Percentiles rank a stretch among this genome's conserved stretches.
These are phyloP conservation scores for Adineta ricciae DNA, from an alignment of 2,888 invertebrate species.

Conservation along the genomic window DNA sequence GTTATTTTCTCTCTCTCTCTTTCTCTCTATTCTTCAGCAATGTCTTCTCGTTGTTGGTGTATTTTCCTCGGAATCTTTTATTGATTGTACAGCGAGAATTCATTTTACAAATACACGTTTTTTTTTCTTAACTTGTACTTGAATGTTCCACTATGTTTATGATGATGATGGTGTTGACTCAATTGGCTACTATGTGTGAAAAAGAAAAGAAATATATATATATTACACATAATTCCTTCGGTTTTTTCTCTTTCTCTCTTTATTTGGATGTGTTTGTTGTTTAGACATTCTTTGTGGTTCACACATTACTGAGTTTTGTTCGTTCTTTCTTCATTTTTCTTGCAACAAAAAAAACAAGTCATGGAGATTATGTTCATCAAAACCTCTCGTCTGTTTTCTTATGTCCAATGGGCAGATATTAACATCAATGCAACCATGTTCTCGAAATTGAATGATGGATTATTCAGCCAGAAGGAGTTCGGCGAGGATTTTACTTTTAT, in stretches of 20 bases:
- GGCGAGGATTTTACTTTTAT: too few relatives aligned
- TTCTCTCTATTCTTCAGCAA: neutral
- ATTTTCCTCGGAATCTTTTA: neutral
- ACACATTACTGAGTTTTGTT: neutral
- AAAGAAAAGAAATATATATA: neutral
- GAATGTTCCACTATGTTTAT: neutral
- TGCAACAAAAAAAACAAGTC: neutral
- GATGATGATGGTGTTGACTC: neutral
- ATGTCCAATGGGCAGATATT: too few relatives aligned
- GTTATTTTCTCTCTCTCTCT: neutral
- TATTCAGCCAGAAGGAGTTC: too few relatives aligned
- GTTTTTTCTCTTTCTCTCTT: neutral
- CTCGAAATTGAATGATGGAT: too few relatives aligned
- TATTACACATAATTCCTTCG: neutral
- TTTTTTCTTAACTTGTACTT: neutral
- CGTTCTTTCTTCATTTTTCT: neutral
- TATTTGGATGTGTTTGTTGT: neutral
- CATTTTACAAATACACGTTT: neutral
- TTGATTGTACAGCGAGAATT: neutral
- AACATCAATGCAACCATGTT: too few relatives aligned
- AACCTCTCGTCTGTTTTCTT: too few relatives aligned
- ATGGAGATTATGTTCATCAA: neutral
- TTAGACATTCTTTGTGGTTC: neutral
- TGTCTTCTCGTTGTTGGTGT: neutral
- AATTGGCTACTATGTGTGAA: neutral